A percentile compares a stretch with the other conserved stretches of the same genome.
Conservation (phyloP, 1,140 invertebrate species). For the Drosophila busckii region DNA sequence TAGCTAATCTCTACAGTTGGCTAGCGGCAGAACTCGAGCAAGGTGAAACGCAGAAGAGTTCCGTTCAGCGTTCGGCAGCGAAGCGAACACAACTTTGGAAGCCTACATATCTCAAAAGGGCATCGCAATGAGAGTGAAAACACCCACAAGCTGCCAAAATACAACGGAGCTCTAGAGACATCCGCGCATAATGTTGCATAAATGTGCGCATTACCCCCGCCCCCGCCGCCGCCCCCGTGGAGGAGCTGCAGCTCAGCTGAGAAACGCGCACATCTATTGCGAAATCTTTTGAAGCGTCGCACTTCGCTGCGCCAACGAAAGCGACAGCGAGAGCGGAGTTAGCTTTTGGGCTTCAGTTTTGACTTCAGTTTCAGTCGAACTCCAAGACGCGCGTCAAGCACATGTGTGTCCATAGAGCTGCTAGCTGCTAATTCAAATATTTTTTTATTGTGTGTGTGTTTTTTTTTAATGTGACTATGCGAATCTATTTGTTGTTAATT, state of each 20-base stretch:
- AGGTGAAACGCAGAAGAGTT: conserved; percentile 37
- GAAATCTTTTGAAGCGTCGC: conserved; percentile 55
- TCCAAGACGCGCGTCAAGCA: conserved; percentile 41
- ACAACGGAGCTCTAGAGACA: no score
- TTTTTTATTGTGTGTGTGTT: not conserved
- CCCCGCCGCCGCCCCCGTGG: not conserved
- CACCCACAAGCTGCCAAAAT: conserved; percentile 3
- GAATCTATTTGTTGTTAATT: conserved; percentile 13
- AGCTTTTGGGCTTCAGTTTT: no score
- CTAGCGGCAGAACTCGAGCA: conserved; percentile 33
- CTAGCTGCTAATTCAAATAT: not conserved
- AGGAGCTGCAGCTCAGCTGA: not conserved
- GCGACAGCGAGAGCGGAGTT: conserved; percentile 21
- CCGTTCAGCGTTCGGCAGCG: conserved; percentile 48
- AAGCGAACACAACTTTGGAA: conserved; percentile 44
- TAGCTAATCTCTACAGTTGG: conserved; percentile 4
- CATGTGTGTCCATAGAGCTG: no score
- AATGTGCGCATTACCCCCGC: conserved; percentile 33
- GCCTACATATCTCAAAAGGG: conserved; percentile 39
- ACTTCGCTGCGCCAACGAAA: conserved; percentile 66
- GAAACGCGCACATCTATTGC: conserved; percentile 45
- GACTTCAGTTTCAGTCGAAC: conserved; percentile 62
- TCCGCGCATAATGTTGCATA: conserved; percentile 52
- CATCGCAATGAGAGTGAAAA: conserved; percentile 31
- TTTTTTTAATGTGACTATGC: conserved; percentile 27